Base-by-base conservation (phyloP, 1,140 invertebrate genomes). In the Leucophenga varia region DNA sequence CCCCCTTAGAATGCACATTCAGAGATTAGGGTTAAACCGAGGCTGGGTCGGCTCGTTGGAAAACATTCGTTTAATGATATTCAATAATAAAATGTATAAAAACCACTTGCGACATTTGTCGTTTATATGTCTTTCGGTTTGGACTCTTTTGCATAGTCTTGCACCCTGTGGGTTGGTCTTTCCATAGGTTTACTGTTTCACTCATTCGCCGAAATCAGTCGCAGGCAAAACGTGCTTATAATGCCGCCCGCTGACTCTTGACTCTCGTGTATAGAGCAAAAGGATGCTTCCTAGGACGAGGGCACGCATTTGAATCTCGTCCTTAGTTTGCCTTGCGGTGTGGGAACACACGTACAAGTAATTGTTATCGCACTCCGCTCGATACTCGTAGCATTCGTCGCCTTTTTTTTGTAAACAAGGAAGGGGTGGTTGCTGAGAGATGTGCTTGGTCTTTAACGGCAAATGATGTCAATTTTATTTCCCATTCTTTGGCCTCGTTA, bases 191-290 rank as follows among this genome's bases (percentile, higher is more conserved):
- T n/a, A n/a, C n/a, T n/a, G n/a, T n/a, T n/a, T n/a, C n/a, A n/a
- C n/a, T n/a, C n/a, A n/a, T n/a, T n/a, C n/a, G n/a, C n/a, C n/a
- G n/a, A n/a, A n/a, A n/a, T n/a, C n/a, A n/a, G n/a, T n/a, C n/a
- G n/a, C n/a, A n/a, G n/a, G n/a, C n/a, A n/a, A n/a, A 67, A 67
- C 68, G 63, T 67, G 63, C 63, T 67, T 67, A 68, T 67, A 67
- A 67, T 67, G 59, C 63, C 63, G 63, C 64, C 64, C 56, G 63
- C 63, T 67, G 64, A 44, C 64, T 67, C 63, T 63, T 53, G 31
- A 52, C 52, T 49, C 40, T 25, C 22, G 22, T n/a, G 22, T 10
- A 25, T 10, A 25, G 22, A 25, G 22, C 56, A 61, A 54, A 55
- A 51, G 54, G 52, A 54, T 39, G 42, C 45, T 35, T 41, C 21